Evolutionary conservation across 2,797 vertebrate genomes (phyloP).

Genomic region (Tamandua tetradactyla): DNA sequence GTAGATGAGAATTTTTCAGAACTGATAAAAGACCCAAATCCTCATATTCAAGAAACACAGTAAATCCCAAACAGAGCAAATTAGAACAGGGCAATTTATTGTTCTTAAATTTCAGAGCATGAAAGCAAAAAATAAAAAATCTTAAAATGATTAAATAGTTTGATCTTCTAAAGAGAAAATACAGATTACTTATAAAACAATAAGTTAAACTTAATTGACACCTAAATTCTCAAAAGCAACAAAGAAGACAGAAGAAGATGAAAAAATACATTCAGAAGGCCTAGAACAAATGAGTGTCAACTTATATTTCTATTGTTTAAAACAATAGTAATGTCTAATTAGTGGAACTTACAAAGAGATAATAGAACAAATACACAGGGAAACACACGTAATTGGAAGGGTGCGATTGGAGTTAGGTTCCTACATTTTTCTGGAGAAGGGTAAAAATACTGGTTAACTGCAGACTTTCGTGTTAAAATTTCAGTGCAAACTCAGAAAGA

Average conservation of each 20-base stretch:
- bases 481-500: neutral
- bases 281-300: neutral
- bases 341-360: neutral
- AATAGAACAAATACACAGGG: neutral
- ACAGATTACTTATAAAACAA: neutral
- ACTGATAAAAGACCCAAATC: neutral
- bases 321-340: neutral
- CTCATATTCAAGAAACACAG: neutral
- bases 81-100: neutral
- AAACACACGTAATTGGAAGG: neutral
- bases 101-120: neutral
- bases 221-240: neutral
- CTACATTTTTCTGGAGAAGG: neutral
- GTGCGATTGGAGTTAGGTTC: neutral
- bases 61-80: neutral
- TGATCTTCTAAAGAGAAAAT: neutral
- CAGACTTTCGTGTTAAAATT: slow-evolving; percentile 21
- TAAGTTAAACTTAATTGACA: neutral
- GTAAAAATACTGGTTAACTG: neutral
- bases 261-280: neutral
- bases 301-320: neutral
- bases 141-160: neutral
- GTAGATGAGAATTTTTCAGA: neutral
- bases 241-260: neutral
- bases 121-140: neutral